Base-by-base conservation (phyloP, 2,113 vertebrate species). In the Tenebrosternarchus preto region DNA sequence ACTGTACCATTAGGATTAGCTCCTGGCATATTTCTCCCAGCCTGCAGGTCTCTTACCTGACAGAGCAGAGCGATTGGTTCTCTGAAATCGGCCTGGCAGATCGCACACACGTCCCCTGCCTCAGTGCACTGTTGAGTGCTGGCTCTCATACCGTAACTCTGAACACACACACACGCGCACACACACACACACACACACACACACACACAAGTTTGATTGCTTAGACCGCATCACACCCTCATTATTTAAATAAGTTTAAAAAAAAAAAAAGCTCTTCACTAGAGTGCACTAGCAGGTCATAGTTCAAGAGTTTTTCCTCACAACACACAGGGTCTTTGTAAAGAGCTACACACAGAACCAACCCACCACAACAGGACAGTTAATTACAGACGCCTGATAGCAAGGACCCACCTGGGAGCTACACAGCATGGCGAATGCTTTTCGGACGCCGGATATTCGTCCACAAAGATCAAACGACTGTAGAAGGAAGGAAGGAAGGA, bases 381-480 rank as follows among this genome's bases (percentile, higher is more conserved):
- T 20, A 20, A 39, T 22, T 8, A 7, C 15, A 20, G 25, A 29
- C 57, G 24, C 46, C 1, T 1, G 24, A 15, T 12, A 77, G 5
- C 20, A 55, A 61, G 12, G 4, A 57, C 94, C 89, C 74, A 98
- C 98, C 96, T 98, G 98, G 20, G 96, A 91, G 77, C 94, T 94
- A 84, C 96, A 99, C 11, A 99, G 92, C 55, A 96, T 90, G 61
- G 92, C 93, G 83, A 96, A 68, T 0, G 97, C 96, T 88, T 96
- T 98, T 66, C 95, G 92, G 33, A 98, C 92, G 3, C 95, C 95
- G 1, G 96, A 96, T 71, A 98, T 69, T 0, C 96, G 94, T 63
- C 96, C 95, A 80, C 96, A 98, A 85, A 99, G 93, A 87, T 99
- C 98, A 59, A 99, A 97, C 1, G 96, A 96, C 98, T 99, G 91